Base-by-base conservation (phyloP, 2,797 vertebrate genomes). In the Sebastes vulpes region DNA sequence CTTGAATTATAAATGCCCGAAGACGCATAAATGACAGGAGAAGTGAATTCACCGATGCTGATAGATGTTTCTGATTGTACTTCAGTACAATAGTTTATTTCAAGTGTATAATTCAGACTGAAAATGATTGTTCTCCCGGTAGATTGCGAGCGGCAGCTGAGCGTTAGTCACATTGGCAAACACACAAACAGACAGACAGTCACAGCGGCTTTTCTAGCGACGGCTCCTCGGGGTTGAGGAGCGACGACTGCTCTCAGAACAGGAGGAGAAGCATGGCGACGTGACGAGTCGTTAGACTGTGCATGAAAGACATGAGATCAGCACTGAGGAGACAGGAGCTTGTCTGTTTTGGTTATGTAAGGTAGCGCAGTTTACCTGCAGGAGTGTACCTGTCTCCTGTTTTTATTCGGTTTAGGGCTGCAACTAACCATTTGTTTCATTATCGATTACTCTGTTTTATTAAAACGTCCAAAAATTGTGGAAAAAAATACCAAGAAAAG, bases 111-210 rank as follows among this genome's bases (percentile, higher is more conserved):
- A 58, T 65, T 50, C 58, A 6, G 21, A 29, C 2, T 64, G 29
- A 54, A 1, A 65, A 52, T 5, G 56, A 61, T 42, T 12, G 59
- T 71, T 23, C 32, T 54, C 4, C 23, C 71, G 68, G 42, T 64
- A 1, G 80, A 70, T 21, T 25, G 75, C 61, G 35, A 28, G 31
- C 9, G 3, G 70, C 74, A 56, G 71, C 65, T 56, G 23, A 46
- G 12, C 32, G 53, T 89, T 77, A 78, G 81, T 89, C 83, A 80
- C 75, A 28, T 18, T 57, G 72, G 58, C 65, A 61, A 20, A 83
- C 48, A 35, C 31, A 57, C 65, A 65, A 2, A 77, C 71, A 18
- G 31, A 31, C 72, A 18, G 58, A 72, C 70, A 52, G 72, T 32
- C 56, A 23, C 21, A 3, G 35, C 12, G 11, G 63, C 65, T 82